Percentiles rank a stretch among this genome's conserved stretches.
Conservation (phyloP, 35 echinoderm and acorn worm species). For the Eucidaris tribuloides region DNA sequence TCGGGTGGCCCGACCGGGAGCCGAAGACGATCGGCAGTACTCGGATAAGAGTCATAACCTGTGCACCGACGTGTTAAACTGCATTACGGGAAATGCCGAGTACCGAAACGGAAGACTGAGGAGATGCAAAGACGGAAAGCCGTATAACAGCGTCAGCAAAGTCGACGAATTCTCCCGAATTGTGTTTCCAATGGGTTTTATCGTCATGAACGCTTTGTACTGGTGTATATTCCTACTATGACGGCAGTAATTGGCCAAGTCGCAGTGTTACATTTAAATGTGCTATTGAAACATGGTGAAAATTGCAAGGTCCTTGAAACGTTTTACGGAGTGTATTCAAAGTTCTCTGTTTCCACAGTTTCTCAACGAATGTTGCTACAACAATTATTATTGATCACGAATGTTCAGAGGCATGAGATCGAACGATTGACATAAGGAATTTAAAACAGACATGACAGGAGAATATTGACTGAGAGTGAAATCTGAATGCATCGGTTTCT, state of each 20-base stretch:
- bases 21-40: not conserved
- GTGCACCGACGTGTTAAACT: conserved; percentile 57
- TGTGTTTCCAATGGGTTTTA: conserved; percentile 63
- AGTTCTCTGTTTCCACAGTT: not conserved
- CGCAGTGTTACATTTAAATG: not conserved
- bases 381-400: too few relatives aligned
- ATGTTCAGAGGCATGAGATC: too few relatives aligned
- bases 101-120: conserved; percentile 54
- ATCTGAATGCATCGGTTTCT: too few relatives aligned
- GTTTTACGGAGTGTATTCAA: not conserved
- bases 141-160: conserved; percentile 91
- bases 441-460: too few relatives aligned
- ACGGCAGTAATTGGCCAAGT: not conserved
- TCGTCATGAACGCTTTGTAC: conserved; percentile 68
- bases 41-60: conserved; percentile 48
- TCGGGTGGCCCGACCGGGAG: conserved; percentile 27
- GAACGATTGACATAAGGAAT: too few relatives aligned
- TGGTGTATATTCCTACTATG: conserved; percentile 52
- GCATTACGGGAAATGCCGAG: conserved; percentile 68
- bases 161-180: conserved; percentile 78
- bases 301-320: not conserved
- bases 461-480: too few relatives aligned
- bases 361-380: not conserved
- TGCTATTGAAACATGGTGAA: not conserved
- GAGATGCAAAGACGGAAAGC: conserved; percentile 52